Base-by-base conservation (phyloP, 2,113 vertebrate species). In the Silurus glanis region DNA sequence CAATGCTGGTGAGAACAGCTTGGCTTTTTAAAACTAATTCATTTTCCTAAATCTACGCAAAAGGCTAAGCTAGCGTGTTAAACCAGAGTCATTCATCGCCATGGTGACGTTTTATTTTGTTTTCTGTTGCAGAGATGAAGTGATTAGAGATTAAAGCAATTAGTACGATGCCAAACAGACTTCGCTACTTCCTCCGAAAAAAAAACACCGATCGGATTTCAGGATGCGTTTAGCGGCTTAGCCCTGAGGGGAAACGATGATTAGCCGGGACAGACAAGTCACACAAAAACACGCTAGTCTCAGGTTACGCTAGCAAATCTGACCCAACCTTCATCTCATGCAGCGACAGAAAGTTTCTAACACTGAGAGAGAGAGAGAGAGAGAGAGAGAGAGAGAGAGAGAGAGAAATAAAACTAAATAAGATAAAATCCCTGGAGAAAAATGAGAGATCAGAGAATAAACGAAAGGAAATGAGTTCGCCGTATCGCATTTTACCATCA, bases 401-500 rank as follows among this genome's bases (percentile, higher is more conserved):
- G 37, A n/a, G n/a, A n/a, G n/a, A n/a, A n/a, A 37, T 37, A 85
- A 84, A 66, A 49, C 61, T 10, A 75, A 84, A 21, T 23, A 85
- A 37, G 37, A 89, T 64, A 78, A 72, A 88, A 93, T 90, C 88
- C 87, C 25, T 9, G 51, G 82, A 86, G 86, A 93, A 92, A 92
- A 90, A 92, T 87, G 92, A 92, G 93, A 93, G 88, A 93, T 93
- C 87, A 90, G 88, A 85, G 90, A 92, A 90, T 89, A 92, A 93
- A 94, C 91, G 62, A 91, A 87, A 89, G 90, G 92, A 93, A 95
- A 91, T 87, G 78, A 91, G 89, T 94, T 95, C 93, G 90, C 88
- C 92, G 92, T 92, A 94, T 94, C 92, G 91, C 89, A 94, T 95
- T 37, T 37, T 94, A 93, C 92, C 75, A 87, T 92, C 89, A 88